These are phyloP conservation scores for Lypha dubia DNA, from an alignment of 2,888 invertebrate genomes.

Conservation along the genomic window DNA sequence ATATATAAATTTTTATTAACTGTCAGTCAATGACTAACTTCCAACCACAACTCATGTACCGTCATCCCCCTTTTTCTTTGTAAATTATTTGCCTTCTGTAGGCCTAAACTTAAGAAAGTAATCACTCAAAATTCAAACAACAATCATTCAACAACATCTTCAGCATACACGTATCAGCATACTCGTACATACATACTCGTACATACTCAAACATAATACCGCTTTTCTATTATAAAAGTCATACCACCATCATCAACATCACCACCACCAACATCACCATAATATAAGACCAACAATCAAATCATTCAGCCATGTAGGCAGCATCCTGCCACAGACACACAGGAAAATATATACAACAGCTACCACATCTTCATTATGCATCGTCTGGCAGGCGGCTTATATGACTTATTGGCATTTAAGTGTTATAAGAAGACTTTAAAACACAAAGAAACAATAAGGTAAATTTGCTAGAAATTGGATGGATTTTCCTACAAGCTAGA, in stretches of 20 bases:
- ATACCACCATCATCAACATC: slow-evolving; percentile 29
- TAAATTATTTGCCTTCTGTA: slow-evolving; percentile 20
- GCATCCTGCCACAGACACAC: slow-evolving; percentile 25
- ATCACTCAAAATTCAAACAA: slow-evolving; percentile 67
- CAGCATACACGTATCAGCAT: background rate
- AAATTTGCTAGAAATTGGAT: background rate
- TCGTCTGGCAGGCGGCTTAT: slow-evolving; percentile 56
- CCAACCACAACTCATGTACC: slow-evolving; percentile 9
- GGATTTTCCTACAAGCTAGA: background rate
- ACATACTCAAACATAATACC: background rate
- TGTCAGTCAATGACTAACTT: slow-evolving; percentile 56
- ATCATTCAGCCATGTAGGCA: slow-evolving; percentile 35
- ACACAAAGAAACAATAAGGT: background rate
- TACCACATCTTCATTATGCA: slow-evolving; percentile 16
- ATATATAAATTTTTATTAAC: slow-evolving; percentile 55
- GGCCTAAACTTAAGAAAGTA: slow-evolving; percentile 65
- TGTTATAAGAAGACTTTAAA: slow-evolving; percentile 23
- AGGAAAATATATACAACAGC: background rate
- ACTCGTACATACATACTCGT: background rate
- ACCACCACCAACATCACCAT: slow-evolving; percentile 22
- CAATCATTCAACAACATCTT: slow-evolving; percentile 51
- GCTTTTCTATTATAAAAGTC: slow-evolving; percentile 29
- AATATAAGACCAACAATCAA: slow-evolving; percentile 33
- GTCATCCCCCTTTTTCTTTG: background rate
- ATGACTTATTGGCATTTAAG: slow-evolving; percentile 67